These are phyloP conservation scores for Misgurnus mizolepis DNA, from an alignment of 2,113 vertebrate genomes.

Conservation along the genomic window DNA sequence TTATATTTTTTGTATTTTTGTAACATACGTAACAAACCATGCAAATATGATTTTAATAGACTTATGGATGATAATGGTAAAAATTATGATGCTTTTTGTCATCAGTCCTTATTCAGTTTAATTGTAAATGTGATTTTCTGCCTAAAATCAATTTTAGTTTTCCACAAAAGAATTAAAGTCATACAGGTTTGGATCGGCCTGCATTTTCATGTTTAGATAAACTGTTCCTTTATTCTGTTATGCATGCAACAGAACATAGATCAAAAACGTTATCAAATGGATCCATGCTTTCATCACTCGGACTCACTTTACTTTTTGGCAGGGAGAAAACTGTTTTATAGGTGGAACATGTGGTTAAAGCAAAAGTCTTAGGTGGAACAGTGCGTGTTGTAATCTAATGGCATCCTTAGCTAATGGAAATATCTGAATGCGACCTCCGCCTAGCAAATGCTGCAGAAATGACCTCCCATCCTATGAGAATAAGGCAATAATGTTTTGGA, in stretches of 20 bases:
- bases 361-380: constrained; percentile 29
- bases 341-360: constrained; percentile 30
- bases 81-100: no score
- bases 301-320: constrained; percentile 14
- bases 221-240: no score
- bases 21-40: no score
- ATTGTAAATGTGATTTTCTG: no score
- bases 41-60: no score
- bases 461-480: constrained; percentile 41
- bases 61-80: no score
- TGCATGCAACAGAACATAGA: neutral
- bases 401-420: constrained; percentile 42
- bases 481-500: constrained; percentile 39
- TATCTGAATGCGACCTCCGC: constrained; percentile 22
- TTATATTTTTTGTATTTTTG: no score
- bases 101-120: no score
- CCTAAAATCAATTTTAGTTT: no score
- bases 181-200: no score
- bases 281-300: neutral
- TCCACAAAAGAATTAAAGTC: no score
- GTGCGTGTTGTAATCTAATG: constrained; percentile 38
- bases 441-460: constrained; percentile 26
- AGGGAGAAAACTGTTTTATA: constrained; percentile 6
- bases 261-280: neutral
- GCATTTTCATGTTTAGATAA: no score